phyloP scores from a whole-genome alignment of 1,140 invertebrate species.

The Drosophila paulistorum region DNA sequence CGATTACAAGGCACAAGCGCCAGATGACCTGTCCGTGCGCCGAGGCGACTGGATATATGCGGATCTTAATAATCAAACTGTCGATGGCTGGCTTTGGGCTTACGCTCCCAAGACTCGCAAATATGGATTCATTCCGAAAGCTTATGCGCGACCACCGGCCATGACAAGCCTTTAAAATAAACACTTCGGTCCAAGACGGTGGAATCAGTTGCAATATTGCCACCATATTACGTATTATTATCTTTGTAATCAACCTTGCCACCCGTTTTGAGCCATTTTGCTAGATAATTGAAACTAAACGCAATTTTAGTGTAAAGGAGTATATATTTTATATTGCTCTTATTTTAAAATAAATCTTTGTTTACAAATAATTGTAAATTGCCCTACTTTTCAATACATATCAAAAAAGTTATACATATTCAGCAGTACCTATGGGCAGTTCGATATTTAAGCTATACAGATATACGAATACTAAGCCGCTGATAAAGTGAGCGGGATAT shows the following conservation, averaged over 20 bases:
- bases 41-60: slow-evolving; percentile 97
- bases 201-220: no score
- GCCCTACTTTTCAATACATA: background rate
- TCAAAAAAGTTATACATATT: slow-evolving; percentile 25
- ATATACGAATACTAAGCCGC: slow-evolving; percentile 70
- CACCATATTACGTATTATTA: no score
- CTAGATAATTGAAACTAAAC: no score
- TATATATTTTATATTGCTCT: slow-evolving; percentile 9
- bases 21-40: slow-evolving; percentile 94
- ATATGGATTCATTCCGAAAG: slow-evolving; percentile 97
- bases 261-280: no score
- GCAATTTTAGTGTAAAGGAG: background rate
- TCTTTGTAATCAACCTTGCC: no score
- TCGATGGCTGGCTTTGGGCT: slow-evolving; percentile 97
- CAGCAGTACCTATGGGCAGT: background rate
- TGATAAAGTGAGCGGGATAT: slow-evolving; percentile 49
- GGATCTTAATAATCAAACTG: slow-evolving; percentile 95
- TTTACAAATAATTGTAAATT: slow-evolving; percentile 2
- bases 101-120: slow-evolving; percentile 95
- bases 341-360: slow-evolving; percentile 3
- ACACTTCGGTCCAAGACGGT: background rate
- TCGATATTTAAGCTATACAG: slow-evolving; percentile 9
- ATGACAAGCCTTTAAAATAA: slow-evolving; percentile 89
- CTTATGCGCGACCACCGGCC: slow-evolving; percentile 95
- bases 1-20: slow-evolving; percentile 97